Evolutionary conservation across 2,797 vertebrate species (phyloP).

Genomic region (Eulemur mongoz): DNA sequence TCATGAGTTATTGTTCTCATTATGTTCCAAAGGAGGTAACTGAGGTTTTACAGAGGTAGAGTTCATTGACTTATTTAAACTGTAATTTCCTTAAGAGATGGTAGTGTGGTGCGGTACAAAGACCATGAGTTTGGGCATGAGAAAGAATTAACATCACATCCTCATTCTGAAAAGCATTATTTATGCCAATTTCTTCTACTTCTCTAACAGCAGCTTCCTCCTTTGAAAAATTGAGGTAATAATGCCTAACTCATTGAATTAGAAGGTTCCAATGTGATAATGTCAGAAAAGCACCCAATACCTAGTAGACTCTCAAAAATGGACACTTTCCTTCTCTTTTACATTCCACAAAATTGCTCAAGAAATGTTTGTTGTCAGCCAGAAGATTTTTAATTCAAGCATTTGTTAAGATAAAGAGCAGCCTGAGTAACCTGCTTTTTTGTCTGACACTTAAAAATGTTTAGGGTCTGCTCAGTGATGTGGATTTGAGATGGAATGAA

Average conservation of each 20-base stretch:
- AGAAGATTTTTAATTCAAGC: neutral
- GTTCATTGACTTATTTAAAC: neutral
- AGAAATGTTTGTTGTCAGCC: neutral
- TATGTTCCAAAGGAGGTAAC: neutral
- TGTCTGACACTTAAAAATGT: neutral
- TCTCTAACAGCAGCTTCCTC: neutral
- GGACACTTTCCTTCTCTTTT: neutral
- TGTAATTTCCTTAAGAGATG: neutral
- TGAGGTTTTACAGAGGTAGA: neutral
- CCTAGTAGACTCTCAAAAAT: neutral
- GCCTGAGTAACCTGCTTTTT: neutral
- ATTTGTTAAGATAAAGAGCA: neutral
- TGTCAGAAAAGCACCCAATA: neutral
- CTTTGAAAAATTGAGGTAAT: slow-evolving; percentile 22
- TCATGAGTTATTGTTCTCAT: neutral
- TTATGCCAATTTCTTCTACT: neutral
- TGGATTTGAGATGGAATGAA: neutral
- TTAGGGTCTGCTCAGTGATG: neutral
- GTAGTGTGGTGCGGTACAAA: neutral
- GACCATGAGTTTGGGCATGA: neutral
- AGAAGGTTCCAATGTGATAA: neutral
- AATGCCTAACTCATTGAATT: neutral
- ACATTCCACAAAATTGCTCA: neutral
- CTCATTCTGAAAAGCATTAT: neutral
- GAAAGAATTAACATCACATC: neutral